Evolutionary conservation across 2,797 vertebrate genomes (phyloP).

Genomic region (Semotilus atromaculatus): DNA sequence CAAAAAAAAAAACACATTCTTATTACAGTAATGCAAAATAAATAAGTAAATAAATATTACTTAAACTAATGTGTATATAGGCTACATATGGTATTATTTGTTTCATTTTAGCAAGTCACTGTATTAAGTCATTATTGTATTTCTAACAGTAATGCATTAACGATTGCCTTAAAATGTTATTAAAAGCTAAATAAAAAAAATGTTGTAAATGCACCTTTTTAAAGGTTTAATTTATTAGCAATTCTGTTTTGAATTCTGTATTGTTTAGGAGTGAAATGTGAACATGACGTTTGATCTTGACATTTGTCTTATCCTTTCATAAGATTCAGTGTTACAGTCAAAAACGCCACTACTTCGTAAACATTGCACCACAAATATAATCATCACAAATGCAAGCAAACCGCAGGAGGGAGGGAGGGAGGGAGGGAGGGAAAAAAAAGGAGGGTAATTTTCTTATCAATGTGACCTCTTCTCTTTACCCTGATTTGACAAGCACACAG

Average conservation of each 20-base stretch:
- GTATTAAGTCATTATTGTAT: background rate
- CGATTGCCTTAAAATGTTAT: background rate
- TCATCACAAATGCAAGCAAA: constrained; percentile 37
- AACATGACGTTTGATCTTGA: background rate
- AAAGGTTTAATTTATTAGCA: too few relatives aligned
- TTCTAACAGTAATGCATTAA: background rate
- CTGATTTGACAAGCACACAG: constrained; percentile 68
- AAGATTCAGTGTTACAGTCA: background rate
- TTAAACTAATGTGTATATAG: background rate
- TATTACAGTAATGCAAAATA: background rate
- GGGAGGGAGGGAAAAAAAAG: constrained; percentile 27
- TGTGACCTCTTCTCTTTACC: constrained; percentile 67
- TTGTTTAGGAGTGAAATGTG: background rate
- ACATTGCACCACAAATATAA: constrained; percentile 71
- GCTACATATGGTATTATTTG: background rate
- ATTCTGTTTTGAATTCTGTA: background rate
- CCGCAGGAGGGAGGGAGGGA: constrained; percentile 52
- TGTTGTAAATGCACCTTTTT: too few relatives aligned
- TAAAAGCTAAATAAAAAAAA: background rate
- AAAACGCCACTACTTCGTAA: constrained; percentile 72
- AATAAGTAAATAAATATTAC: background rate
- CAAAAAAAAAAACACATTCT: background rate
- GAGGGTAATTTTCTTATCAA: constrained; percentile 65
- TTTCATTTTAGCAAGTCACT: background rate
- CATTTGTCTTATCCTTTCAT: background rate